phyloP scores from a whole-genome alignment of 53 echinoderm and acorn worm genomes.

The Temnopleurus reevesii region DNA sequence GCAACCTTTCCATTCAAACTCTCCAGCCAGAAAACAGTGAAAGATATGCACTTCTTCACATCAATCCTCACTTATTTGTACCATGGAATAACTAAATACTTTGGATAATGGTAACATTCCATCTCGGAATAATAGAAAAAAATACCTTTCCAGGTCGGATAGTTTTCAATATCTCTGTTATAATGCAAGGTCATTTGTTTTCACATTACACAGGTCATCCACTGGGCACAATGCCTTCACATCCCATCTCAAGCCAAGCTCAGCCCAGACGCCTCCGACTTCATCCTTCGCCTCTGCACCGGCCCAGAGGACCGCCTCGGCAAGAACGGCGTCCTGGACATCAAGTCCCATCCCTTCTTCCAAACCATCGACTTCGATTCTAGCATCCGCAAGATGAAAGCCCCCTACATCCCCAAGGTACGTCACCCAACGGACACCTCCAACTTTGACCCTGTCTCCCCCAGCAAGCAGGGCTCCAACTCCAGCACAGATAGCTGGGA shows the following conservation, averaged over 20 bases:
- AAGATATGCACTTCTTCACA: too few relatives aligned
- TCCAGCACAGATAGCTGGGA: slow-evolving; percentile 92
- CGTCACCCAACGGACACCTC: slow-evolving; percentile 89
- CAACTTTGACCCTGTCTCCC: slow-evolving; percentile 95
- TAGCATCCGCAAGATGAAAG: slow-evolving; percentile 79
- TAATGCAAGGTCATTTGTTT: too few relatives aligned
- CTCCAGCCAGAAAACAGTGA: too few relatives aligned
- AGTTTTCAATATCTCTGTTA: too few relatives aligned
- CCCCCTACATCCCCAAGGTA: slow-evolving; percentile 85
- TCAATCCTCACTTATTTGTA: too few relatives aligned
- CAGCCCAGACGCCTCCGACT: slow-evolving; percentile 74
- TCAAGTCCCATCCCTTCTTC: slow-evolving; percentile 92
- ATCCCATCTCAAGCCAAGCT: slow-evolving; percentile 88
- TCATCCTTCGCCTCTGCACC: slow-evolving; percentile 89
- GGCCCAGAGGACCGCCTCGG: slow-evolving; percentile 79
- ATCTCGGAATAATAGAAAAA: too few relatives aligned
- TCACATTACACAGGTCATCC: slow-evolving; percentile 70
- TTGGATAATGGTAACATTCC: too few relatives aligned
- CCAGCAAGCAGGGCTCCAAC: slow-evolving; percentile 79
- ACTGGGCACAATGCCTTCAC: slow-evolving; percentile 81
- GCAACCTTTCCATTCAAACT: too few relatives aligned
- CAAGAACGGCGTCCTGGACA: slow-evolving; percentile 68
- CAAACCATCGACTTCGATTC: slow-evolving; percentile 73
- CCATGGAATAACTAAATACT: too few relatives aligned
- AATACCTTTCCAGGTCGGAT: too few relatives aligned